Base-by-base conservation (phyloP, 2,888 invertebrate genomes). In the Conus canariensis region DNA sequence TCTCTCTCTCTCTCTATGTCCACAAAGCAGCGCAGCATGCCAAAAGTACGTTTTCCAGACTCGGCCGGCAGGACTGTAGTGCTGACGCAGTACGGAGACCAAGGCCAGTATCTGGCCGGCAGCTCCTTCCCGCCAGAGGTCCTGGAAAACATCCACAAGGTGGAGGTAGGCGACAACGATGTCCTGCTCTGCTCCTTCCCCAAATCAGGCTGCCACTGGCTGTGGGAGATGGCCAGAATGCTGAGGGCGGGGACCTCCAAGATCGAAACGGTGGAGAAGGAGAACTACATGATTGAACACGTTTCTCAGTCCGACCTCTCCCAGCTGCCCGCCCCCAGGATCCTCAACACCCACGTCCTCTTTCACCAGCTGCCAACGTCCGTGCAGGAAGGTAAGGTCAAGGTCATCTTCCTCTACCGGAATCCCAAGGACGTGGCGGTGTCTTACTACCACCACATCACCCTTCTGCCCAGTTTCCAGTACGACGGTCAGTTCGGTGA, bases 351-450 rank as follows among this genome's bases (percentile, higher is more conserved):
- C 25, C 92, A 92, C 77, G 67, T 90, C 5, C 86, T 70, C 60
- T 88, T 90, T 14, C 30, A 60, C 22, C 83, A 82, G 30, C 77
- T 91, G 45, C 88, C 90, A 45, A 25, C 67, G 70, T 64, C 85
- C 25, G 59, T 91, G 12, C 70, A 83, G 19, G 85, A 87, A 2
- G 90, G 90, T 45, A 85, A 90, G 56, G 25, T 89, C 25, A 92
- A 92, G 70, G 87, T 92, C 16, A 58, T 91, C 58, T 91, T 91
- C 74, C 80, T 92, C 12, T 87, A 87, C 19, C 85, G 92, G 16
- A 92, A 92, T 85, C 91, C 91, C 60, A 92, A 92, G 87, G 91
- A 91, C 90, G 90, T 91, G 59, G 92, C 90, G 0, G 92, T 92
- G 14, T 92, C 92, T 8, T 91, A 90, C 88, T 92, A 90, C 88